Evolutionary conservation across 2,797 vertebrate species (phyloP).

Genomic region (Glyptemys insculpta): DNA sequence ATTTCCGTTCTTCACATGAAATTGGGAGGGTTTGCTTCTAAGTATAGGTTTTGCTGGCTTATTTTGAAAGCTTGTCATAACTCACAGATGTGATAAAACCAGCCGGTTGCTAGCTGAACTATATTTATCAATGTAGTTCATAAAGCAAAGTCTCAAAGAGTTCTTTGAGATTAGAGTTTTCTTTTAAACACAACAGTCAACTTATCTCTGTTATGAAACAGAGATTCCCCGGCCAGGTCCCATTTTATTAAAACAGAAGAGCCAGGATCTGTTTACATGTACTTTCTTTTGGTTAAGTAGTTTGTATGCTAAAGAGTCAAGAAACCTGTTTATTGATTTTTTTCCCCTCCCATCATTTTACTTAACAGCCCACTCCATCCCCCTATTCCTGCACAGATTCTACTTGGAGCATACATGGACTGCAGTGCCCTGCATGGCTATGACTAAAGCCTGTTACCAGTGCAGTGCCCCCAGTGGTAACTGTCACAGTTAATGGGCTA

Average conservation of each 20-base stretch:
- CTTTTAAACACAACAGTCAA: constrained; percentile 37
- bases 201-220: constrained; percentile 46
- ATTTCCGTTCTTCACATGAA: constrained; percentile 20
- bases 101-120: constrained; percentile 62
- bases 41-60: constrained; percentile 55
- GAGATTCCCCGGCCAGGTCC: constrained; percentile 40
- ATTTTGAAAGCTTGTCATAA: constrained; percentile 60
- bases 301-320: not conserved
- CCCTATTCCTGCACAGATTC: not conserved
- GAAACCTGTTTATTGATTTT: not conserved
- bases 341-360: not conserved
- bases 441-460: not conserved
- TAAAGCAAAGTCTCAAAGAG: constrained; percentile 57
- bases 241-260: constrained; percentile 44
- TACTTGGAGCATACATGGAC: not conserved
- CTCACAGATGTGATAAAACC: constrained; percentile 55
- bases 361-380: not conserved
- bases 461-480: not conserved
- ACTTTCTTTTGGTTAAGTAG: not conserved
- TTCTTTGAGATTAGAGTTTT: constrained; percentile 26
- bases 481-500: no score
- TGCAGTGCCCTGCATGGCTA: not conserved
- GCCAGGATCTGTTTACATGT: constrained; percentile 7
- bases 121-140: constrained; percentile 76
- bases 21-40: constrained; percentile 47